Base-by-base conservation (phyloP, 2,113 vertebrate genomes). In the Cichladusa arquata region DNA sequence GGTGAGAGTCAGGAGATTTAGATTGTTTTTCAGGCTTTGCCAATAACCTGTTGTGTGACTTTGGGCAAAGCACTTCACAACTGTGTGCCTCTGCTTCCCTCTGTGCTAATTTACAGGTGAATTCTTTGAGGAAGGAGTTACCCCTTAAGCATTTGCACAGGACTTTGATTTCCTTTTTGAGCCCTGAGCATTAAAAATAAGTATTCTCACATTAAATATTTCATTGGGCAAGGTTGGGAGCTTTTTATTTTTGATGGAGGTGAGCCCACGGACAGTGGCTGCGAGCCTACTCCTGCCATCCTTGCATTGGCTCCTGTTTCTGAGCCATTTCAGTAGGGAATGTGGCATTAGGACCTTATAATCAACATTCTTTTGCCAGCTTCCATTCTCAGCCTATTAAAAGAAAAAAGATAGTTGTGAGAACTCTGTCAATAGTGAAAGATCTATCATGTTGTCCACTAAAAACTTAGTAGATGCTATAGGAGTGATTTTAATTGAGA, bases 401-500 rank as follows among this genome's bases (percentile, higher is more conserved):
- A 96, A 72, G 88, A 85, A 96, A 90, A 97, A 85, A 90, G 91
- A 83, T 85, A 91, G 90, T 96, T 97, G 77, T 86, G 74, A 97
- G 96, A 95, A 97, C 95, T 97, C 96, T 97, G 95, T 96, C 93
- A 94, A 82, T 97, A 95, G 91, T 42, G 45, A 84, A 96, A 97
- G 93, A 97, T 96, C 93, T 94, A 92, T 96, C 79, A 88, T 91
- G 40, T 91, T 95, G 88, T 90, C 97, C 96, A 86, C 96, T 97
- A 96, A 97, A 97, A 97, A 96, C 93, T 88, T 97, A 96, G 94
- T 91, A 79, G 93, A 97, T 76, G 90, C 96, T 95, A 97, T 94
- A 97, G 96, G 97, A 97, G 89, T 97, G 97, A 97, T 98, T 98
- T 98, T 98, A 98, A 98, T 98, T 97, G 98, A 97, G 95, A 97